Evolutionary conservation across 1,140 invertebrate species (phyloP).

Genomic region (Pseudomyrmex concolor): DNA sequence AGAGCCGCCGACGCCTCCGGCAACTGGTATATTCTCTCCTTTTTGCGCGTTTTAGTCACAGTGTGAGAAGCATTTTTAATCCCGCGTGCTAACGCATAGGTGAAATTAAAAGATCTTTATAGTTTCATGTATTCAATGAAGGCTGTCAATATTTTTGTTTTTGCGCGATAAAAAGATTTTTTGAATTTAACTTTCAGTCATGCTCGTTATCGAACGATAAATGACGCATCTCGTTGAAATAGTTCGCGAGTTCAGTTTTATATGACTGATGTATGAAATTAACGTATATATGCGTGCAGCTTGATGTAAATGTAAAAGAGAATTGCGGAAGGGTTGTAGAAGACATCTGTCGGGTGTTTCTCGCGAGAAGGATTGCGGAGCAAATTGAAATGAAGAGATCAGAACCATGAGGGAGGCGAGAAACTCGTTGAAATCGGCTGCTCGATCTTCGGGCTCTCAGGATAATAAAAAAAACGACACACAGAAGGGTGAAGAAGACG

Average conservation of each 20-base stretch:
- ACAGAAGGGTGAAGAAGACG: slow-evolving; percentile 38
- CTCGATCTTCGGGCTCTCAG: slow-evolving; percentile 42
- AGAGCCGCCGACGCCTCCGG: slow-evolving; percentile 35
- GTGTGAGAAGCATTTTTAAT: slow-evolving; percentile 25
- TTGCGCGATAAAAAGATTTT: not conserved
- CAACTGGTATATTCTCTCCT: not conserved
- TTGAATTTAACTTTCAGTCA: not conserved
- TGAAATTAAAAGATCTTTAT: not conserved
- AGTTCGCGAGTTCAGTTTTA: not conserved
- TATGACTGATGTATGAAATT: not conserved
- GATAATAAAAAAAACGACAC: slow-evolving; percentile 43
- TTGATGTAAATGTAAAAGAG: not conserved
- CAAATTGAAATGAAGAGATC: slow-evolving; percentile 56
- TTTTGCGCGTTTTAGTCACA: slow-evolving; percentile 10
- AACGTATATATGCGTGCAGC: too few species aligned
- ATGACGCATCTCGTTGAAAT: not conserved
- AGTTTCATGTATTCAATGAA: not conserved
- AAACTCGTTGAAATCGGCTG: slow-evolving; percentile 50
- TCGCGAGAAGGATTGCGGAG: slow-evolving; percentile 30
- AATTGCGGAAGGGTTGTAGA: slow-evolving; percentile 24
- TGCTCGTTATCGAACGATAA: not conserved
- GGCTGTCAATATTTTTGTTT: not conserved
- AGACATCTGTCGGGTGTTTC: slow-evolving; percentile 40
- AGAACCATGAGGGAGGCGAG: slow-evolving; percentile 22
- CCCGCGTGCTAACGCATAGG: not conserved